Conservation (phyloP, 2,113 vertebrate species). For the Eubucco bourcierii region DNA sequence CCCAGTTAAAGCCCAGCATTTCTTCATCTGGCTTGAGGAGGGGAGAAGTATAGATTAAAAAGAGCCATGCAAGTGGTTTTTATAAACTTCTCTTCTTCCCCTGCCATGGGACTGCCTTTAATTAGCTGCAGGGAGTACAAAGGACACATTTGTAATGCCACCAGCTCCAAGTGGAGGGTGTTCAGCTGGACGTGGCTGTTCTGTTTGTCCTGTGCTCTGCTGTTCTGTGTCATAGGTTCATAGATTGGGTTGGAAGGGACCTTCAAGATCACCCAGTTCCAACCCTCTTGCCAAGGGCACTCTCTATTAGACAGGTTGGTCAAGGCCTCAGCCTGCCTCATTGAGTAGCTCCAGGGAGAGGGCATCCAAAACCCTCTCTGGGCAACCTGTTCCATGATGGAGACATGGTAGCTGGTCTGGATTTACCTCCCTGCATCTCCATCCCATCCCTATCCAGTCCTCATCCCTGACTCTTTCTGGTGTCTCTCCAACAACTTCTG, state of each 20-base stretch:
- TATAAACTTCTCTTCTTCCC: constrained; percentile 80
- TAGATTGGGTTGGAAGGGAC: no score
- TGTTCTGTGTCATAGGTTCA: no score
- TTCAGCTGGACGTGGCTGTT: background rate
- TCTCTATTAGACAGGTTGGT: no score
- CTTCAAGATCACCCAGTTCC: no score
- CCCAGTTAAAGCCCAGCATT: constrained; percentile 21
- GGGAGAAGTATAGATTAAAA: constrained; percentile 80
- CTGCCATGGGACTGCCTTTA: constrained; percentile 83
- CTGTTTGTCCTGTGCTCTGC: background rate
- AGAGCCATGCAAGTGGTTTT: constrained; percentile 85
- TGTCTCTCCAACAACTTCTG: background rate
- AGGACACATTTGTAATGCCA: constrained; percentile 70
- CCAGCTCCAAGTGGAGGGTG: background rate
- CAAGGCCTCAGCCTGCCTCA: no score
- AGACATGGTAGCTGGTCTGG: background rate
- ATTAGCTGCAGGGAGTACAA: constrained; percentile 81
- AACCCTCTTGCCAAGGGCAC: no score
- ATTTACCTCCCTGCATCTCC: background rate
- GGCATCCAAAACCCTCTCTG: no score
- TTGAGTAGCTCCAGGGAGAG: no score
- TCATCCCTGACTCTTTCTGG: background rate
- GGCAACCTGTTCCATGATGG: background rate
- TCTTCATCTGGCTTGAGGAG: constrained; percentile 80
- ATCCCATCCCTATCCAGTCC: background rate